Base-by-base conservation (phyloP, 2,888 invertebrate species). In the Adelphocoris suturalis region DNA sequence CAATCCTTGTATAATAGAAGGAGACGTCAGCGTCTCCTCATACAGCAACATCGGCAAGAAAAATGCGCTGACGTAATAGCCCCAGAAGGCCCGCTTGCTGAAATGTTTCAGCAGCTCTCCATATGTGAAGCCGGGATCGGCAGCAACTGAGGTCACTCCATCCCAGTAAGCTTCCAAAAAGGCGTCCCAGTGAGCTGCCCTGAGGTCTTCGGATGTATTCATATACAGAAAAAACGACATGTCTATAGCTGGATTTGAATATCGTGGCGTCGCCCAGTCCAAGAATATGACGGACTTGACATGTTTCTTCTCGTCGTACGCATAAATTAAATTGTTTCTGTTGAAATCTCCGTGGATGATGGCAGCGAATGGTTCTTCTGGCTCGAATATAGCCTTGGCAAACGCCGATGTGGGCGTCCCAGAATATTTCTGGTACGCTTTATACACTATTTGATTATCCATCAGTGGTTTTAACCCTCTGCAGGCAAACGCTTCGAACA, bases 281-380 rank as follows among this genome's bases (percentile, higher is more conserved):
- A 93, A 92, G 27, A 91, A 88, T 80, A 92, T 93, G 76, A 93
- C 93, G 0, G 46, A 89, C 0, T 48, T 89, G n/a, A 89, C 68
- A 4, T 37, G 37, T 11, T 55, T 55, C 3, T 47, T 46, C 3
- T 75, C 89, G 68, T 92, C 92, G 90, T 93, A 93, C 52, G 92
- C 92, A 90, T 92, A 93, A 19, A 93, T 88, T 48, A 94, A 92
- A 91, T 94, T 94, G 91, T 93, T 93, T 4, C 93, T 92, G 92
- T 93, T 93, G 68, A 93, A 92, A 91, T 94, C 94, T 0, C 94
- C 93, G 82, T 94, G 94, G 81, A 93, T 93, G 0, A 93, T 89
- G 0, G 93, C 93, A 48, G 88, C 90, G 4, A 84, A 47, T 0
- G 92, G 92, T 88, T 91, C 91, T 27, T 90, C 90, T 16, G 91